Conservation (phyloP, 2,888 invertebrate species). For the Tubulanus polymorphus region DNA sequence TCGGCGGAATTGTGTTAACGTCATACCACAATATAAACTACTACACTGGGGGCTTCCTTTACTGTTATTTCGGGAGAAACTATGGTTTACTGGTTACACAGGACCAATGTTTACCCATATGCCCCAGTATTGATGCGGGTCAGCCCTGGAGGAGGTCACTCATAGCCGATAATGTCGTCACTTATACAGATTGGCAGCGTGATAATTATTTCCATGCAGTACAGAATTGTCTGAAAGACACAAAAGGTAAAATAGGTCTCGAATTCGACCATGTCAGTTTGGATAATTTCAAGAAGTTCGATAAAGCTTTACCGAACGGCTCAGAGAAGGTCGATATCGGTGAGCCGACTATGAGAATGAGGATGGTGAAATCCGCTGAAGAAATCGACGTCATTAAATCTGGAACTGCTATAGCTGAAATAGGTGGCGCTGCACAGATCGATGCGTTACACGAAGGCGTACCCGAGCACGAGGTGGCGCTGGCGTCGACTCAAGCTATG, state of each 20-base stretch:
- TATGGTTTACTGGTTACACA: not conserved
- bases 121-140: not conserved
- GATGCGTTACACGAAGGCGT: conserved; percentile 13
- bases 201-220: conserved; percentile 17
- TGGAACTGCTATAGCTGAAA: conserved; percentile 3
- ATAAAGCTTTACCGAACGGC: conserved; percentile 1
- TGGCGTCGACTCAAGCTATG: conserved; percentile 17
- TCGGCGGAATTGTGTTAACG: not conserved
- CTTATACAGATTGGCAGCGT: not conserved
- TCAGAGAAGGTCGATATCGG: conserved; percentile 15
- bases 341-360: conserved; percentile 11
- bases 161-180: not conserved
- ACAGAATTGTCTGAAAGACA: not conserved
- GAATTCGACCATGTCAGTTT: conserved; percentile 19
- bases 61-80: not conserved
- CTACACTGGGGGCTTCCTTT: not conserved
- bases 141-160: not conserved
- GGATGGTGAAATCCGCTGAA: conserved; percentile 15
- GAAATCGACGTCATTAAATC: conserved; percentile 7
- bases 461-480: conserved; percentile 20
- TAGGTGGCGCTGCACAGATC: conserved; percentile 15
- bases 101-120: not conserved
- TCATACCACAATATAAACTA: not conserved
- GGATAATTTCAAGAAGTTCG: conserved; percentile 12
- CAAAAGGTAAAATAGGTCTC: conserved; percentile 8